A percentile compares a stretch with the other conserved stretches of the same genome.
Evolutionary conservation across 2,113 vertebrate genomes (phyloP).

Genomic region (Hippocampus zosterae): DNA sequence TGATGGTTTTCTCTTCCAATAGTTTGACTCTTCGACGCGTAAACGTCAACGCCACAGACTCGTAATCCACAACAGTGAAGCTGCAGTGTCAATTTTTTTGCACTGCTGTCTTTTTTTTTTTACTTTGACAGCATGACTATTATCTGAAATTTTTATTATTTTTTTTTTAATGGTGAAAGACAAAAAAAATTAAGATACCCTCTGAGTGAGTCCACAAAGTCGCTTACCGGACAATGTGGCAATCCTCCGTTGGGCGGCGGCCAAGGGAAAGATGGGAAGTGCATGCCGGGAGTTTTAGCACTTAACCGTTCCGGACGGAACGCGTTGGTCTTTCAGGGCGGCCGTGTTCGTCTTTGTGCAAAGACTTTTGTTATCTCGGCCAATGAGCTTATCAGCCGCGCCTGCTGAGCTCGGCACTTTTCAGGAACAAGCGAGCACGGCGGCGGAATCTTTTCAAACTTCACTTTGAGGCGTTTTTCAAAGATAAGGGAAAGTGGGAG

Average conservation of each 20-base stretch:
- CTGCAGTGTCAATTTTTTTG: slow-evolving; percentile 33
- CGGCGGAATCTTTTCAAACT: slow-evolving; percentile 50
- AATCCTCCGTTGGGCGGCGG: slow-evolving; percentile 15
- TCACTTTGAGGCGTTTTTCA: slow-evolving; percentile 27
- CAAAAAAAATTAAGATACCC: slow-evolving; percentile 31
- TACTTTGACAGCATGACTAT: slow-evolving; percentile 47
- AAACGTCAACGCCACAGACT: slow-evolving; percentile 31
- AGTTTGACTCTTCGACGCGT: slow-evolving; percentile 19
- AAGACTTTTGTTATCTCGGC: slow-evolving; percentile 48
- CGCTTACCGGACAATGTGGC: slow-evolving; percentile 6
- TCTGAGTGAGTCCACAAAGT: slow-evolving; percentile 36
- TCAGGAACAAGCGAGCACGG: slow-evolving; percentile 36
- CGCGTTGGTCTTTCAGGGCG: neutral
- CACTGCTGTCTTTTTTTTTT: slow-evolving; percentile 7
- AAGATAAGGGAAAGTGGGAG: slow-evolving; percentile 1
- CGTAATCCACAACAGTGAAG: slow-evolving; percentile 15
- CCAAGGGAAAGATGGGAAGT: neutral
- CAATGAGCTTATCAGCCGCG: slow-evolving; percentile 43
- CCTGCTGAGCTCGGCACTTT: slow-evolving; percentile 51
- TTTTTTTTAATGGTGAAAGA: slow-evolving; percentile 11
- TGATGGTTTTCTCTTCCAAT: neutral
- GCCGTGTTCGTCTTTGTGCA: slow-evolving; percentile 26
- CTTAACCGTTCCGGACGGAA: neutral
- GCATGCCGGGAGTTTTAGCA: neutral
- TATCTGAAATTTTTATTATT: slow-evolving; percentile 31